Conservation (phyloP, 2,888 invertebrate species). For the Napeogenes inachia region DNA sequence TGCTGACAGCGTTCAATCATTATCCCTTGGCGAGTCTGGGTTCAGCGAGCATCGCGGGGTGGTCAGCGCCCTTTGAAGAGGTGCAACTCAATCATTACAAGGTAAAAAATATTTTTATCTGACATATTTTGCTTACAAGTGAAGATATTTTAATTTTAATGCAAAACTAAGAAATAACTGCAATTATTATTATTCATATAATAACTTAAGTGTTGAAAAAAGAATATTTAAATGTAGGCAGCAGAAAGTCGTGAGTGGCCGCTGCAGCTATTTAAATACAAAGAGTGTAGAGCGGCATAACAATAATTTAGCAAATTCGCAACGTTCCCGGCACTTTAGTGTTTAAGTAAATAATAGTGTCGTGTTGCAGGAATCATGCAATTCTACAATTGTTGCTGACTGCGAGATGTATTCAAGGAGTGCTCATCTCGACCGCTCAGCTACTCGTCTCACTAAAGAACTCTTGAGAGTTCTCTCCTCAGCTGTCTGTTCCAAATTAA, state of each 20-base stretch:
- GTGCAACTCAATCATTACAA: slow-evolving; percentile 84
- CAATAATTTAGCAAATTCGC: slow-evolving; percentile 31
- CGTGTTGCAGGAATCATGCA: slow-evolving; percentile 63
- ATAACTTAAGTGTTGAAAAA: slow-evolving; percentile 5
- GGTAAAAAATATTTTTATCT: slow-evolving; percentile 38
- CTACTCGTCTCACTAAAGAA: slow-evolving; percentile 49
- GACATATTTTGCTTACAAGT: neutral
- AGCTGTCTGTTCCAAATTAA: slow-evolving; percentile 53
- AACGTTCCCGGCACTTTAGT: slow-evolving; percentile 38
- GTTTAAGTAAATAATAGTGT: slow-evolving; percentile 19
- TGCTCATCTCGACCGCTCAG: slow-evolving; percentile 57
- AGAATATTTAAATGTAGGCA: slow-evolving; percentile 20
- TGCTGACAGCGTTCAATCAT: slow-evolving; percentile 86
- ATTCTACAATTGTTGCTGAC: slow-evolving; percentile 63
- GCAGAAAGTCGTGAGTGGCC: slow-evolving; percentile 24
- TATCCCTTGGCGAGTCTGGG: slow-evolving; percentile 81
- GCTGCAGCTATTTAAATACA: slow-evolving; percentile 29
- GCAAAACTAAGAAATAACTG: neutral
- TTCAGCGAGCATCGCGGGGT: slow-evolving; percentile 67
- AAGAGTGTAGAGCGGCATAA: slow-evolving; percentile 21
- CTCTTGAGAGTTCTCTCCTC: slow-evolving; percentile 50
- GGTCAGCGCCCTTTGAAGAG: slow-evolving; percentile 76
- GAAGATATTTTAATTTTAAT: neutral
- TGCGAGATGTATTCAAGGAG: slow-evolving; percentile 56
- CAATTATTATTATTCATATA: neutral